phyloP scores from a whole-genome alignment of 2,888 invertebrate genomes.

The Leptodirus hochenwartii region DNA sequence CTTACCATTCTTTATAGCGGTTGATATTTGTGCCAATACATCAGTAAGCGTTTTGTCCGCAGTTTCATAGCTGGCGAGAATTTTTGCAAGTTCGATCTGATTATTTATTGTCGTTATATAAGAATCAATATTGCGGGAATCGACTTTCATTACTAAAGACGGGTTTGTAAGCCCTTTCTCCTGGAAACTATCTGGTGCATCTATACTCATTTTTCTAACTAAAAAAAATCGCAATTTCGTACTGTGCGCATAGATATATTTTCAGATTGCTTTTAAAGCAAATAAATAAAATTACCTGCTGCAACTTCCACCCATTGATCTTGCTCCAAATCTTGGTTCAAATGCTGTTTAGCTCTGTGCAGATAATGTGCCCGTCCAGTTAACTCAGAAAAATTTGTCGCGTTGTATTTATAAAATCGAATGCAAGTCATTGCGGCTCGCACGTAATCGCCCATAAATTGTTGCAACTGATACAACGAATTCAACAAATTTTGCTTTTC shows the following conservation, averaged over 20 bases:
- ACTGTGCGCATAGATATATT: slow-evolving; percentile 8
- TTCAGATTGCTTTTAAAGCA: neutral
- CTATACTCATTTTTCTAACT: slow-evolving; percentile 7
- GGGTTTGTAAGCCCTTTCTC: slow-evolving; percentile 31
- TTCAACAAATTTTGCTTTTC: slow-evolving; percentile 49
- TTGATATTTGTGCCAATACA: slow-evolving; percentile 18
- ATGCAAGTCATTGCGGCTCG: slow-evolving; percentile 68
- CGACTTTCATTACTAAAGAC: slow-evolving; percentile 49
- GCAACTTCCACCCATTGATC: slow-evolving; percentile 33
- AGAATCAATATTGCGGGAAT: slow-evolving; percentile 51
- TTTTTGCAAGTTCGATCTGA: slow-evolving; percentile 68
- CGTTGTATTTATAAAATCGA: slow-evolving; percentile 47
- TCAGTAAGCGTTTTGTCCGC: slow-evolving; percentile 27
- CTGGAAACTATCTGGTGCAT: slow-evolving; percentile 17
- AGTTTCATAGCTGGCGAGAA: slow-evolving; percentile 44
- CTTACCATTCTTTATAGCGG: slow-evolving; percentile 15
- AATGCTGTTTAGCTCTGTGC: slow-evolving; percentile 41
- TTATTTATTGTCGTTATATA: slow-evolving; percentile 61
- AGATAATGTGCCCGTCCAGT: slow-evolving; percentile 32
- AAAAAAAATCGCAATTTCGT: too few relatives aligned
- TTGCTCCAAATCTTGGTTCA: slow-evolving; percentile 40
- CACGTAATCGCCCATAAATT: slow-evolving; percentile 51
- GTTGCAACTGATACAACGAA: slow-evolving; percentile 56
- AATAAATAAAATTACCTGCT: slow-evolving; percentile 17
- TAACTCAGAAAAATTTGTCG: slow-evolving; percentile 35